These are phyloP conservation scores for Trissoscelio sp. DNA, from an alignment of 2,888 invertebrate genomes.

Conservation along the genomic window DNA sequence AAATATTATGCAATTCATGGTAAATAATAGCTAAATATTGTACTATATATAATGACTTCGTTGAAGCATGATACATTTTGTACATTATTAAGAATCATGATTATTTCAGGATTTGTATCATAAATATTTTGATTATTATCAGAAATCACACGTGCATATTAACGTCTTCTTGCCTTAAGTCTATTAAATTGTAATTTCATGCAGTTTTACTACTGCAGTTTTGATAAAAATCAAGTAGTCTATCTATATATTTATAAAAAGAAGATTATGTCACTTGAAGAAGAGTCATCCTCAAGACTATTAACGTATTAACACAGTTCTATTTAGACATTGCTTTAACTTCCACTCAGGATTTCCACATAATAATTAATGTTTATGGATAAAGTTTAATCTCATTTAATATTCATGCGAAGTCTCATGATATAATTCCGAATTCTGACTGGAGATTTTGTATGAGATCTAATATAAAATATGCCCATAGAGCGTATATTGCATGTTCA, in stretches of 20 bases:
- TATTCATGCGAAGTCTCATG: conserved; percentile 32
- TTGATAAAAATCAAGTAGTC: too few relatives aligned
- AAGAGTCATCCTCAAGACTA: neutral
- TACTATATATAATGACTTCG: neutral
- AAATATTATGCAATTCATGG: neutral
- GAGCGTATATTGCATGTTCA: neutral
- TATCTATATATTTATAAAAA: too few relatives aligned
- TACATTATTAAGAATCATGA: too few relatives aligned
- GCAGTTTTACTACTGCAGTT: too few relatives aligned
- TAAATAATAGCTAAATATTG: neutral
- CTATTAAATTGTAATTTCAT: too few relatives aligned
- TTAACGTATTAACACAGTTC: neutral
- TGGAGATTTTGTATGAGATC: conserved; percentile 5
- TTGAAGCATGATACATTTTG: neutral
- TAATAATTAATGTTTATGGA: conserved; percentile 34
- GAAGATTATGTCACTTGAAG: too few relatives aligned
- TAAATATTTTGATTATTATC: too few relatives aligned
- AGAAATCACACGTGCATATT: too few relatives aligned
- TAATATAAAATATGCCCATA: neutral
- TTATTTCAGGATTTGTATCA: too few relatives aligned
- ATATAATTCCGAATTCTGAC: conserved; percentile 20
- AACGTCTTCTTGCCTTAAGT: too few relatives aligned
- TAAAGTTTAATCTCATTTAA: conserved; percentile 35
- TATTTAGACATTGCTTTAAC: conserved; percentile 22
- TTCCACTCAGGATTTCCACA: conserved; percentile 6